Evolutionary conservation across 2,888 invertebrate genomes (phyloP).

Genomic region (Oconnorella tubifera): DNA sequence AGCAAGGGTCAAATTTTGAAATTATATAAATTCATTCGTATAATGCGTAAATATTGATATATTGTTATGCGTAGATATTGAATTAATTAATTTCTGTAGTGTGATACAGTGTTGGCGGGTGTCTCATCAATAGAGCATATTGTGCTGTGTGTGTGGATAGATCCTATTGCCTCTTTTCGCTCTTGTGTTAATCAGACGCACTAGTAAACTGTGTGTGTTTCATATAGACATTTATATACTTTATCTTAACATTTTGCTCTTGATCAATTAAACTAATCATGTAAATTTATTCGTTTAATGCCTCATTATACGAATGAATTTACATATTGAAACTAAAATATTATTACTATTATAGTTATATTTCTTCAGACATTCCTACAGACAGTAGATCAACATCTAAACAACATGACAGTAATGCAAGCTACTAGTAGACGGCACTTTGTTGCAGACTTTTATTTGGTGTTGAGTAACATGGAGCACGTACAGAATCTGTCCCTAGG

Average conservation of each 20-base stretch:
- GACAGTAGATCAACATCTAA: conserved; percentile 10
- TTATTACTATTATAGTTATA: neutral
- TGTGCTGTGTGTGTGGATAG: no score
- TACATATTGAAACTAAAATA: neutral
- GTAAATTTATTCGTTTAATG: neutral
- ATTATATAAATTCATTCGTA: no score
- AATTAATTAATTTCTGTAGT: no score
- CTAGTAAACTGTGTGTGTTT: neutral
- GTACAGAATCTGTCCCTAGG: conserved; percentile 70
- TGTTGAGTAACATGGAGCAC: conserved; percentile 20
- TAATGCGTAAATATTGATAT: no score
- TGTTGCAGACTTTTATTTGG: conserved; percentile 29
- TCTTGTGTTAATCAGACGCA: no score
- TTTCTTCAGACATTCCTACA: conserved; percentile 1
- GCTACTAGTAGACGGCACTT: conserved; percentile 24
- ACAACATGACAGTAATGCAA: conserved; percentile 15
- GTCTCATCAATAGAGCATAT: no score
- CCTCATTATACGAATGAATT: neutral
- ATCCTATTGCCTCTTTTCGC: no score
- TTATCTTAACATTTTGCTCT: neutral
- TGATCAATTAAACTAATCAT: neutral
- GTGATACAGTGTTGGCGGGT: no score
- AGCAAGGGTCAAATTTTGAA: no score
- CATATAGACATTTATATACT: neutral
- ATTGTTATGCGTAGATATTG: no score